Evolutionary conservation across 1,140 invertebrate species (phyloP).

Genomic region (Ridgeia piscesae): DNA sequence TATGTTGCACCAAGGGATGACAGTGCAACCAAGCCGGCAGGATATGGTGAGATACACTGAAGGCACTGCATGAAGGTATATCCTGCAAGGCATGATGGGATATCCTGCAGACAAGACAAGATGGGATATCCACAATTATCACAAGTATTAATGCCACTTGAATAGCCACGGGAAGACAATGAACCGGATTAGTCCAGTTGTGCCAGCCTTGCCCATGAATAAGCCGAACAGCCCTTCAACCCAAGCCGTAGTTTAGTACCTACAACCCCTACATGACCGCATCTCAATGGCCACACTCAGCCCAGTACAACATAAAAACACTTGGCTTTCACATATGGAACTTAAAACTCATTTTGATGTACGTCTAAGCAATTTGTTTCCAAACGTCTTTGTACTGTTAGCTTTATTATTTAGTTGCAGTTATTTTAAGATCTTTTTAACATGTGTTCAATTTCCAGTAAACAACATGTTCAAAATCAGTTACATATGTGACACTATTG

Average conservation of each 20-base stretch:
- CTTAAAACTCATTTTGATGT: too few relatives aligned
- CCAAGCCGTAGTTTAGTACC: background rate
- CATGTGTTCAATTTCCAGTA: too few relatives aligned
- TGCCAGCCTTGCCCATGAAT: background rate
- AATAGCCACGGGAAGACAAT: background rate
- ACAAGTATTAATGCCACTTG: background rate
- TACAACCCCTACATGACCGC: background rate
- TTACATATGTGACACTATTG: too few relatives aligned
- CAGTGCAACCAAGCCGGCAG: background rate
- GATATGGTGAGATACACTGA: background rate
- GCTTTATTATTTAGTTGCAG: too few relatives aligned
- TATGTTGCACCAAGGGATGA: too few relatives aligned
- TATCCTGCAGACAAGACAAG: background rate
- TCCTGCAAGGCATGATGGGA: background rate
- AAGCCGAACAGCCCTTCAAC: background rate
- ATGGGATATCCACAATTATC: background rate
- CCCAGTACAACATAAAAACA: background rate
- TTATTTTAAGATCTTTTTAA: too few relatives aligned
- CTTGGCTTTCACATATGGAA: too few relatives aligned
- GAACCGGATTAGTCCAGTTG: background rate
- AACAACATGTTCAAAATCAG: too few relatives aligned
- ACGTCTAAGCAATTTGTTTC: too few relatives aligned
- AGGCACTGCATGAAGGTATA: background rate
- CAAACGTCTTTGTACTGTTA: too few relatives aligned
- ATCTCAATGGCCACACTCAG: background rate